phyloP scores from a whole-genome alignment of 2,888 invertebrate genomes.

The Andrena chrysosceles region DNA sequence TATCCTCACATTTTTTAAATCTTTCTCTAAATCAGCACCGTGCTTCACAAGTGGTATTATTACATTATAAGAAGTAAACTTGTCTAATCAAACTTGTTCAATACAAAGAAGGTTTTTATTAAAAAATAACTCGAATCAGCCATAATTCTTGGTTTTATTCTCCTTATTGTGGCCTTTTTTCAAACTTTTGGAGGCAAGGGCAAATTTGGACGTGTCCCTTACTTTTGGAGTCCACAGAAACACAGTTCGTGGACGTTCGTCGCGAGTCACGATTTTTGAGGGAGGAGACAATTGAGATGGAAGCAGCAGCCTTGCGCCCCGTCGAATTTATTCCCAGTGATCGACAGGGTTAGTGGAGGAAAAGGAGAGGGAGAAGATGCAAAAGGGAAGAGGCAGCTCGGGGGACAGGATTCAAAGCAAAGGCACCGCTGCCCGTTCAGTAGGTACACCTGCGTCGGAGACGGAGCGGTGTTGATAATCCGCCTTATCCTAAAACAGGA shows the following conservation, averaged over 20 bases:
- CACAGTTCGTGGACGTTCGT: neutral
- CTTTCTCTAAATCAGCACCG: no score
- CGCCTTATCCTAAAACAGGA: constrained; percentile 74
- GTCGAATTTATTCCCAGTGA: neutral
- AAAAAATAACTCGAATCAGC: no score
- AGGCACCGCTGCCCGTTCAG: constrained; percentile 34
- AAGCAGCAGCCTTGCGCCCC: neutral
- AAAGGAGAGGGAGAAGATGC: neutral
- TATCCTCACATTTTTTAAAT: no score
- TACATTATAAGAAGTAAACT: no score
- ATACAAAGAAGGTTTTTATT: no score
- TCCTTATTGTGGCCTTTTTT: no score
- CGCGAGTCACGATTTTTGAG: neutral
- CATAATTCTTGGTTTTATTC: no score
- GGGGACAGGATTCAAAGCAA: constrained; percentile 31
- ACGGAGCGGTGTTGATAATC: constrained; percentile 69
- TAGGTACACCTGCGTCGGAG: constrained; percentile 61
- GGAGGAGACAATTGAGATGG: neutral
- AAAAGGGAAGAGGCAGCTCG: neutral
- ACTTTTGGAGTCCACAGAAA: no score
- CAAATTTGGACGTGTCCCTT: no score
- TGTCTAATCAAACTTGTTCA: no score
- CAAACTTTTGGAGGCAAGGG: no score
- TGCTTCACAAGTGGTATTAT: no score
- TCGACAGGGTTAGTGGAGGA: neutral